phyloP scores from a whole-genome alignment of 2,797 vertebrate species.

The Typhlichthys subterraneus region DNA sequence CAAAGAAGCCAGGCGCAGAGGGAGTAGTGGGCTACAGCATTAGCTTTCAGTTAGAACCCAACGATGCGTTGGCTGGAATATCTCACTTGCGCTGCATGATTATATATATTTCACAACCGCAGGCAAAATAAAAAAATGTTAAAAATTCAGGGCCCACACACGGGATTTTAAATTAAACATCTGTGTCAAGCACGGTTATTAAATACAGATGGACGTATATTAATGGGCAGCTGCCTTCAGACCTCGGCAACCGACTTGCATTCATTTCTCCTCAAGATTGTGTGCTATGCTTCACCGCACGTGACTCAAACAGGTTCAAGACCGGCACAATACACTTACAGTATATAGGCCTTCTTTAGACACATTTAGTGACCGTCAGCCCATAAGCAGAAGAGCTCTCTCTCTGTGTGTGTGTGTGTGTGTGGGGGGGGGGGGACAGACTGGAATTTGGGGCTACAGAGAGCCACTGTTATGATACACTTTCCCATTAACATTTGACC shows the following conservation, averaged over 20 bases:
- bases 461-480: slow-evolving; percentile 63
- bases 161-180: slow-evolving; percentile 2
- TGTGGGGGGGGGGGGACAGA: no score
- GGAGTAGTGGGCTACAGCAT: slow-evolving; percentile 18
- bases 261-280: neutral
- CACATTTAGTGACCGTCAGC: slow-evolving; percentile 50
- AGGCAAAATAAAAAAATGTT: slow-evolving; percentile 21
- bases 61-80: slow-evolving; percentile 21
- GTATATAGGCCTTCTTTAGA: slow-evolving; percentile 38
- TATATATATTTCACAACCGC: slow-evolving; percentile 13
- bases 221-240: no score
- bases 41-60: slow-evolving; percentile 38
- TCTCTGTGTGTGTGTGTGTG: no score
- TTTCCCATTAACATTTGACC: slow-evolving; percentile 55
- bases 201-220: no score
- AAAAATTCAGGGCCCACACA: slow-evolving; percentile 14
- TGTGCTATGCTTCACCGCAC: neutral
- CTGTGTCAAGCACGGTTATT: neutral
- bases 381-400: no score
- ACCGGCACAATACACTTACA: slow-evolving; percentile 36
- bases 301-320: slow-evolving; percentile 51
- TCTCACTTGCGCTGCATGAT: slow-evolving; percentile 21
- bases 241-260: neutral
- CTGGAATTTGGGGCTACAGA: slow-evolving; percentile 33
- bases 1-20: slow-evolving; percentile 40